phyloP scores from a whole-genome alignment of 2,797 vertebrate genomes.

The Tarsius wallacei region DNA sequence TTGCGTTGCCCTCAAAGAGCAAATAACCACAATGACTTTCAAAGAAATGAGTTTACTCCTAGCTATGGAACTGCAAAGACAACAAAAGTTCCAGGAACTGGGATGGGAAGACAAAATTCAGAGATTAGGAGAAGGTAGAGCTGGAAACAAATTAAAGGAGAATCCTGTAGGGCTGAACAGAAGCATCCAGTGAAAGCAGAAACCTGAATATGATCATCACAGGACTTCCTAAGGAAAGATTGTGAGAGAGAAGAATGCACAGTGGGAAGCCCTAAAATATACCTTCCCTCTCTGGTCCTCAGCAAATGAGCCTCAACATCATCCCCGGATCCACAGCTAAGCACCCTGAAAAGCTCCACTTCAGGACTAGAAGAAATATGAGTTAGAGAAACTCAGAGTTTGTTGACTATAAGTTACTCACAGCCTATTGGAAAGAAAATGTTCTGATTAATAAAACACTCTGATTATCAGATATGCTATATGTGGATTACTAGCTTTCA shows the following conservation, averaged over 20 bases:
- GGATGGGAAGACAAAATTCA: neutral
- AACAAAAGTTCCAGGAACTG: neutral
- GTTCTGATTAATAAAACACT: neutral
- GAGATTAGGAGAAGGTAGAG: neutral
- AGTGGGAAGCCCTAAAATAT: neutral
- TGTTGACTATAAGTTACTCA: neutral
- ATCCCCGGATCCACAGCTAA: neutral
- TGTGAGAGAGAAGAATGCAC: neutral
- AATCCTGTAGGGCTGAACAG: neutral
- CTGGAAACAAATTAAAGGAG: conserved; percentile 13
- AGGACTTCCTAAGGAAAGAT: neutral
- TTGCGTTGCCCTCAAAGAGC: neutral
- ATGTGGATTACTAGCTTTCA: neutral
- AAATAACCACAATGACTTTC: neutral
- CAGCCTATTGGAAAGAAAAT: conserved; percentile 16
- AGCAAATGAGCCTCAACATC: neutral
- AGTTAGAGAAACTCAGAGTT: conserved; percentile 35
- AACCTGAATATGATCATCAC: neutral
- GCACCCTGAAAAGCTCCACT: neutral
- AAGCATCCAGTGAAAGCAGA: neutral
- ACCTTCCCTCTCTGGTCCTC: conserved; percentile 22
- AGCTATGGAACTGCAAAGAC: neutral
- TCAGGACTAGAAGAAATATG: neutral
- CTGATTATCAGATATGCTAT: neutral
- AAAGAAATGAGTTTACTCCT: neutral